Evolutionary conservation across 2,113 vertebrate species (phyloP), one percentile per base, ranked within the genome.

Genomic region (Odontesthes bonariensis): DNA sequence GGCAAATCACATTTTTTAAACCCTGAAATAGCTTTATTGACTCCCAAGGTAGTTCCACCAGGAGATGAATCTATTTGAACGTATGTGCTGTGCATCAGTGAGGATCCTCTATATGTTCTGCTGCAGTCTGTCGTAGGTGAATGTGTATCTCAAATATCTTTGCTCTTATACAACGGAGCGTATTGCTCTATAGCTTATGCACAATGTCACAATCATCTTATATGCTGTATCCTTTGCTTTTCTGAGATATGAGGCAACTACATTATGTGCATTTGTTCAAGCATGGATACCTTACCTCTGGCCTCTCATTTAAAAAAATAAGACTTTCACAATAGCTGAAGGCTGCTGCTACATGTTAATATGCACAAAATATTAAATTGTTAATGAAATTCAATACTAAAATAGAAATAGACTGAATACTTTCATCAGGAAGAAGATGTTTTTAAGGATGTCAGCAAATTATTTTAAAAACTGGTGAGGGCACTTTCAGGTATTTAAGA

Each of bases 1-100:
- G 67, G 59, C 58, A 81, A 72, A 81, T 79, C 52, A 23, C 32
- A 63, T 81, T 89, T 84, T 85, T 65, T n/a, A 81, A 71, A 49
- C 49, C 19, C 16, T 81, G 74, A 83, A 85, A 74, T 67, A 53
- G 51, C 77, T 75, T 77, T 62, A 69, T 85, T 31, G 40, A 13
- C 22, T 78, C 61, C 38, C 31, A 16, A 1, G 46, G 57, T 66
- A 67, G 49, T 56, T 77, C 42, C 47, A 60, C 55, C 3, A 17
- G 32, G 60, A 61, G 60, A 68, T 19, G 16, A 70, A 67, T 78
- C 78, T 32, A 51, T 65, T 59, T 71, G 65, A 82, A 62, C 59
- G 75, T 64, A 12, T 73, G 57, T 38, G 35, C 66, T 68, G 20
- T 32, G 70, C 69, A 76, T 69, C 62, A 80, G 55, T 42, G 56